Conservation (phyloP, 2,113 vertebrate genomes). For the Nothobranchius furzeri region DNA sequence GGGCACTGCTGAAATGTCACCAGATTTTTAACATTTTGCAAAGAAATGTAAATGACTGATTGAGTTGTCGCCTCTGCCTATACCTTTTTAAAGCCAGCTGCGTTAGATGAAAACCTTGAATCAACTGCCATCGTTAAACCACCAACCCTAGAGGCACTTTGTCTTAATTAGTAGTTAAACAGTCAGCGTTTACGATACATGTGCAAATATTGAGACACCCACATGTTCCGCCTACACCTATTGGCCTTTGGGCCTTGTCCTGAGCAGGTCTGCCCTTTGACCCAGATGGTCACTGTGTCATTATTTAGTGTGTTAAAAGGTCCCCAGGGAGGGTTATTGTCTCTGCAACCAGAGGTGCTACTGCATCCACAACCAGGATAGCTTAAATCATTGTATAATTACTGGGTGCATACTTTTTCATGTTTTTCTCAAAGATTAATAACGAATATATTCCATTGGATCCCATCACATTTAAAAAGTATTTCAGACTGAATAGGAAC, state of each 20-base stretch:
- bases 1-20: neutral
- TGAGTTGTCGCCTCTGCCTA: slow-evolving; percentile 24
- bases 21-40: neutral
- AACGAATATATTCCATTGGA: too few relatives aligned
- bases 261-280: slow-evolving; percentile 62
- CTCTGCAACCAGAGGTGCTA: slow-evolving; percentile 28
- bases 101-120: slow-evolving; percentile 36
- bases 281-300: slow-evolving; percentile 48
- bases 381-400: neutral
- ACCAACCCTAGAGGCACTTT: slow-evolving; percentile 38
- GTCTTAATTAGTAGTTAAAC: slow-evolving; percentile 57
- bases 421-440: too few relatives aligned
- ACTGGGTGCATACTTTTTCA: too few relatives aligned
- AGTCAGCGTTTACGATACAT: slow-evolving; percentile 49
- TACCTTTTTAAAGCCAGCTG: slow-evolving; percentile 58
- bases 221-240: slow-evolving; percentile 48
- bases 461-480: too few relatives aligned
- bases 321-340: slow-evolving; percentile 36
- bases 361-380: neutral
- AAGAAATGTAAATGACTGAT: slow-evolving; percentile 39
- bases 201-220: slow-evolving; percentile 46
- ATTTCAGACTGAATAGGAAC: too few relatives aligned
- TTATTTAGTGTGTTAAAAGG: slow-evolving; percentile 67
- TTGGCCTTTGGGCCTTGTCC: slow-evolving; percentile 55
- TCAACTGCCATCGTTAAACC: slow-evolving; percentile 52